phyloP scores from a whole-genome alignment of 2,113 vertebrate genomes.

The Phainopepla nitens region DNA sequence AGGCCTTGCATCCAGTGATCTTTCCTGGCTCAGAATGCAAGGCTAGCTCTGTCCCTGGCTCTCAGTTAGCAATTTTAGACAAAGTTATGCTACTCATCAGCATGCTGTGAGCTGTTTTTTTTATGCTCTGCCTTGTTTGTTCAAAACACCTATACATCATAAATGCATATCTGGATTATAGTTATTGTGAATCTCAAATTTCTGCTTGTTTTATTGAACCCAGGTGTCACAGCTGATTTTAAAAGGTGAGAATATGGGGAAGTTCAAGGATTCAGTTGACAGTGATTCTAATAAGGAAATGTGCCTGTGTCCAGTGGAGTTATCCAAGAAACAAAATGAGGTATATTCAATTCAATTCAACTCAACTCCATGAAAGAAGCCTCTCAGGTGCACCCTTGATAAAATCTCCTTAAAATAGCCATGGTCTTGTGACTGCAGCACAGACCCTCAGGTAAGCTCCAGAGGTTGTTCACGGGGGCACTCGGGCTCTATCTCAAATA shows the following conservation, averaged over 20 bases:
- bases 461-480: fast-evolving
- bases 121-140: neutral
- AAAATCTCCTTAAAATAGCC: neutral
- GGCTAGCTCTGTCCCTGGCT: neutral
- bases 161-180: neutral
- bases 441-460: neutral
- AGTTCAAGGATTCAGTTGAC: neutral
- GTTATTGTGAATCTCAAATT: neutral
- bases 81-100: neutral
- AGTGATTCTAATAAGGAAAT: neutral
- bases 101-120: neutral
- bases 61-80: neutral
- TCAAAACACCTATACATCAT: neutral
- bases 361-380: neutral
- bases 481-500: fast-evolving
- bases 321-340: neutral
- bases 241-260: neutral
- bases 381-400: neutral
- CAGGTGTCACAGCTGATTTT: neutral
- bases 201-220: neutral
- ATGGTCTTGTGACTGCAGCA: neutral
- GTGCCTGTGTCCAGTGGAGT: neutral
- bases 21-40: neutral
- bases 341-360: neutral
- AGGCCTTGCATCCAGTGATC: neutral